These are phyloP conservation scores for Pterostichus madidus DNA, from an alignment of 2,888 invertebrate species.

Conservation along the genomic window DNA sequence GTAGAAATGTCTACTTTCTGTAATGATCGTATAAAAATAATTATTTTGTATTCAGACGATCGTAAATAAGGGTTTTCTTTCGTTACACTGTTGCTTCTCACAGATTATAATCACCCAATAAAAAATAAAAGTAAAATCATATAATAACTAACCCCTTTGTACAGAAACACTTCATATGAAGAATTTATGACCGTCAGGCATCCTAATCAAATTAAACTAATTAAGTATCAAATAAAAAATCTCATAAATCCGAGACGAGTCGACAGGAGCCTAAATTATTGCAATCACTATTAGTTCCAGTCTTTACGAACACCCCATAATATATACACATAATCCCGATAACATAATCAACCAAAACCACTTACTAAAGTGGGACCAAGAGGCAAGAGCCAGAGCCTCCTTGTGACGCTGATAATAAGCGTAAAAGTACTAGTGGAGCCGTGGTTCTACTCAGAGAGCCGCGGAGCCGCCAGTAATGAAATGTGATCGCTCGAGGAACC, in stretches of 20 bases:
- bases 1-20: too few species aligned
- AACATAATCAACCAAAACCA: conserved; percentile 62
- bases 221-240: conserved; percentile 53
- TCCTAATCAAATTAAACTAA: conserved; percentile 44
- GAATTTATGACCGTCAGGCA: conserved; percentile 2
- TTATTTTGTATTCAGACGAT: too few species aligned
- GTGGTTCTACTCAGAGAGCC: neutral
- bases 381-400: conserved; percentile 4
- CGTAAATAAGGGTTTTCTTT: too few species aligned
- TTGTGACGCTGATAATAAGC: conserved; percentile 61
- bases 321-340: conserved; percentile 53
- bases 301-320: conserved; percentile 50
- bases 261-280: conserved; percentile 47
- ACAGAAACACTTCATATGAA: conserved; percentile 21
- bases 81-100: too few species aligned
- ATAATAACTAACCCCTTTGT: conserved; percentile 39
- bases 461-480: conserved; percentile 41
- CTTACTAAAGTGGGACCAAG: conserved; percentile 27
- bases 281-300: conserved; percentile 46
- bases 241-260: conserved; percentile 28
- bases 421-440: conserved; percentile 57
- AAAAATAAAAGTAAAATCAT: conserved; percentile 30
- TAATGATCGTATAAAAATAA: too few species aligned
- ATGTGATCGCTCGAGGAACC: conserved; percentile 62
- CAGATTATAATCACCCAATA: conserved; percentile 2